Base-by-base conservation (phyloP, 2,888 invertebrate species). In the Aphidius colemani region DNA sequence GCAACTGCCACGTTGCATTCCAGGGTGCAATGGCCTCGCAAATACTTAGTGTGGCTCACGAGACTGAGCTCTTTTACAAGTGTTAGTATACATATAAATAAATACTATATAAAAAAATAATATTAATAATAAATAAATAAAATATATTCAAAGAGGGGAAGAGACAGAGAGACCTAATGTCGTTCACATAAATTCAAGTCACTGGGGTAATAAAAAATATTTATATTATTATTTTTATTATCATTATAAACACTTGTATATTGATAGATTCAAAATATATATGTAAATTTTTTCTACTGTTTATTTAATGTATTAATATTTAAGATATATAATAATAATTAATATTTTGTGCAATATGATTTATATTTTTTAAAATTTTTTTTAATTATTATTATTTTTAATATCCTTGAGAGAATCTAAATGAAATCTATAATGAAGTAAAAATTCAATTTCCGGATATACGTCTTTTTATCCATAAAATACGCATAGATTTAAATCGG, bases 11-110 rank as follows among this genome's bases (percentile, higher is more conserved):
- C 71, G 64, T 68, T 69, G 74, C 78, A 77, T 77, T 77, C 77
- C 77, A 73, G 75, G 75, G 78, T 78, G 77, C 78, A 78, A 75
- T 78, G 78, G 75, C 77, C 78, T 71, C 74, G 73, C 78, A 69
- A 75, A 77, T 76, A 75, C 77, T 69, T 70, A 69, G 70, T 30
- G 30, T 66, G 71, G 75, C 70, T 72, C 71, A 70, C 69, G 68
- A 69, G 73, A 60, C 69, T 60, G 59, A 57, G 67, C 71, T 59
- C 59, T 68, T 69, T 69, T 65, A 61, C 62, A 30, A 30, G 30
- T 30, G 30, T 30, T 30, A 30, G 30, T 30, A 5, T 30, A 30
- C 30, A 30, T 30, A 30, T 30, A 30, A 30, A 30, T 30, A 30
- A 30, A 30, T 30, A 30, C 30, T 30, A 30, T 30, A 30, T 30